Conservation (phyloP, 2,113 vertebrate species). For the Phycodurus eques region DNA sequence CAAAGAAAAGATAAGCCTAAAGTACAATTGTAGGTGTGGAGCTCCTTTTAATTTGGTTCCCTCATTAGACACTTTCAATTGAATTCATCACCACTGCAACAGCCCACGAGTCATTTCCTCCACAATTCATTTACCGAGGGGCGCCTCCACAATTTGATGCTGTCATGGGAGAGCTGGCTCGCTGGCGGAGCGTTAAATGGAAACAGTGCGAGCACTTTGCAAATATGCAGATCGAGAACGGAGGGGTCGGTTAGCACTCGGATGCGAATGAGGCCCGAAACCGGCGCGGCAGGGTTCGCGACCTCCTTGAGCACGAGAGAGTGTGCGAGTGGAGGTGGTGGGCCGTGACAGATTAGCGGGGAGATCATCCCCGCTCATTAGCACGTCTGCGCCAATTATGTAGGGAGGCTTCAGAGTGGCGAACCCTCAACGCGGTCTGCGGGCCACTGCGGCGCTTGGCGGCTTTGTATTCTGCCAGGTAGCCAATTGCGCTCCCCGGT, state of each 20-base stretch:
- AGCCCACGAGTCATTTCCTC: conserved; percentile 36
- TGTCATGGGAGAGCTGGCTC: conserved; percentile 8
- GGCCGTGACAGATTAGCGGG: conserved; percentile 61
- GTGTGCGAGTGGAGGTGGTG: conserved; percentile 48
- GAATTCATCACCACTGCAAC: conserved; percentile 50
- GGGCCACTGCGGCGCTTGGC: conserved; percentile 29
- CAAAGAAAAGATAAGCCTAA: conserved; percentile 38
- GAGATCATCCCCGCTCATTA: conserved; percentile 66
- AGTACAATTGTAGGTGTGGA: conserved; percentile 43
- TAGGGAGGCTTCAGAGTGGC: conserved; percentile 46
- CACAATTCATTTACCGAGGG: conserved; percentile 47
- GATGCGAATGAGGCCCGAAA: conserved; percentile 16
- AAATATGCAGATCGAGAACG: conserved; percentile 35
- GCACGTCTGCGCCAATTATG: conserved; percentile 63
- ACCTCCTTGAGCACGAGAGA: conserved; percentile 42
- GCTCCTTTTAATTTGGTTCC: conserved; percentile 49
- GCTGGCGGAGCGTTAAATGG: conserved; percentile 14
- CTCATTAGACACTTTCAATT: conserved; percentile 62
- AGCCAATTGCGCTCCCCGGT: conserved; percentile 50
- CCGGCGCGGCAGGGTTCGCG: conserved; percentile 24
- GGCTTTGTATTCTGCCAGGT: conserved; percentile 42
- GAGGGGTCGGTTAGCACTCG: conserved; percentile 15
- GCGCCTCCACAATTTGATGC: conserved; percentile 33
- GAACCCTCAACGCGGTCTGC: conserved; percentile 48
- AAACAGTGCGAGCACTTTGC: conserved; percentile 14